Evolutionary conservation across 2,888 invertebrate genomes (phyloP), one percentile per base, ranked within the genome.

Genomic region (Dastarcus helophoroides): DNA sequence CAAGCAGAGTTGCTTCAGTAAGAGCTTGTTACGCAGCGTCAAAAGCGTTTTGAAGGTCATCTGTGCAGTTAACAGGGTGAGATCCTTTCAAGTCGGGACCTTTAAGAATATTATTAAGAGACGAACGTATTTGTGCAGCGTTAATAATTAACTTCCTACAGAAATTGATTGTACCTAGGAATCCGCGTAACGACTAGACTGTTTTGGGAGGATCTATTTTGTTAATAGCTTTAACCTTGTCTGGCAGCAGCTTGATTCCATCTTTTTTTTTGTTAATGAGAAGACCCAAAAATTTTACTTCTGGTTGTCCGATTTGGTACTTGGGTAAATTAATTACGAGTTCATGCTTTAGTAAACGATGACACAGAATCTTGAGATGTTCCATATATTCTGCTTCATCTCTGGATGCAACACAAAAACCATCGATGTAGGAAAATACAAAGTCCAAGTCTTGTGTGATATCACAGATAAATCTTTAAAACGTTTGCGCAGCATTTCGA

Each of bases 401-500:
- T 6, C 13, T 4, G 13, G 42, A 41, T 8, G 46, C 37, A 7
- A 65, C 29, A 4, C 56, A 30, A 19, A 56, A 43, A 33, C 56
- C 55, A 17, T 60, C 56, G 0, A 60, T 23, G 28, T 55, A 60
- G 0, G 40, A 21, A 31, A 47, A 44, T 26, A 33, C 35, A 29
- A 60, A 52, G 13, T 52, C 51, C 1, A 52, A 22, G 4, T 35
- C 40, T 14, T 40, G 16, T 6, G 43, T 26, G 3, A 52, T 40
- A 5, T 43, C 36, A 26, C 58, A 41, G 29, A 59, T 51, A 28
- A 53, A 53, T 1, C 53, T 36, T 32, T 56, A 53, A 33, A 59
- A 61, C 1, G 52, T 54, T 30, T 54, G 54, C 1, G 48, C 47
- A 2, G 54, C 54, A 29, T 58, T 59, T 3, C 48, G 36, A 3